These are phyloP conservation scores for Gavialis gangeticus DNA, from an alignment of 2,113 vertebrate species.

Conservation along the genomic window DNA sequence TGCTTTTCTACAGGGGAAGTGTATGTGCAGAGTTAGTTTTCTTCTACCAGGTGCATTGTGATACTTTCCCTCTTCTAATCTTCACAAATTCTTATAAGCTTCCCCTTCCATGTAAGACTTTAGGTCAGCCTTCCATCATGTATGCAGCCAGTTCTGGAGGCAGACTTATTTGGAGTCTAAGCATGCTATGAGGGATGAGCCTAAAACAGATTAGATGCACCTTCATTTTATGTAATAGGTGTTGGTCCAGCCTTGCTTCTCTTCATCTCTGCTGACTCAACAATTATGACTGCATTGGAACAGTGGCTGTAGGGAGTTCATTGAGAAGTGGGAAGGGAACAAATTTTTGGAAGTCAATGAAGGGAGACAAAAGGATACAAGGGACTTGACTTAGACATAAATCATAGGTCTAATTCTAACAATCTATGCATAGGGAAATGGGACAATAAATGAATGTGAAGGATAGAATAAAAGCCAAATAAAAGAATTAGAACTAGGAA, in stretches of 20 bases:
- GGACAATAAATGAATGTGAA: neutral
- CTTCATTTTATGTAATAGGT: neutral
- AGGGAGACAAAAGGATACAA: neutral
- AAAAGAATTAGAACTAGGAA: neutral
- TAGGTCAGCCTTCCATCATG: neutral
- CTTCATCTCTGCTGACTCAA: neutral
- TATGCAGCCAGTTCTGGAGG: neutral
- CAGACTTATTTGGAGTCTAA: fast-evolving
- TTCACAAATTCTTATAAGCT: neutral
- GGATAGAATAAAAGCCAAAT: neutral
- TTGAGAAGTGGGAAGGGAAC: fast-evolving
- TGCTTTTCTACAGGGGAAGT: neutral
- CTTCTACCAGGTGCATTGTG: neutral
- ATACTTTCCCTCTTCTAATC: neutral
- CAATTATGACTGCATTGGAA: neutral
- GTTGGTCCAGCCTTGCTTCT: neutral
- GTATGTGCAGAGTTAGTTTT: neutral
- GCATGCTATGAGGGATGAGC: neutral
- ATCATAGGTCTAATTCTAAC: neutral
- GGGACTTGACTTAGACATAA: neutral
- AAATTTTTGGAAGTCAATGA: neutral
- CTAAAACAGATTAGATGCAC: neutral
- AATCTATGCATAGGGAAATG: neutral
- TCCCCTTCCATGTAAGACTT: neutral
- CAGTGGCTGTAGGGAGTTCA: neutral